These are phyloP conservation scores for Apostichopus japonicus DNA, from an alignment of 35 echinoderm and acorn worm species.

Conservation along the genomic window DNA sequence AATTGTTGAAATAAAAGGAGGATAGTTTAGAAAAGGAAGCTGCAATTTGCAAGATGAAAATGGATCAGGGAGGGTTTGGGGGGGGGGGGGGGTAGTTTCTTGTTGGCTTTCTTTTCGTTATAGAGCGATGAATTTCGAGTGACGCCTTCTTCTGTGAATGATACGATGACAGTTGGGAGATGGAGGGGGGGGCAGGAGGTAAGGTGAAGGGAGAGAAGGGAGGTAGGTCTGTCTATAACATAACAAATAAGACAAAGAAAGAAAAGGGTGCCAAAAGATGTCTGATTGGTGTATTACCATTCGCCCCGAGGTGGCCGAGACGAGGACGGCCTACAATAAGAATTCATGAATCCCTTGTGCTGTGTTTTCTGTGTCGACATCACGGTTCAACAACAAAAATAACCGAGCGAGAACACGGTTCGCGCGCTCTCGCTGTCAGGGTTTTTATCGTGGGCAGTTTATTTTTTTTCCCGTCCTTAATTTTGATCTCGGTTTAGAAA, in stretches of 20 bases:
- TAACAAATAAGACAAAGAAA: background rate
- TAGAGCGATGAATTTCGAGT: too few species aligned
- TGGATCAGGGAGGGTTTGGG: background rate
- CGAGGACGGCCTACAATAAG: background rate
- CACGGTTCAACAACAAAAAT: background rate
- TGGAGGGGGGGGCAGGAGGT: background rate
- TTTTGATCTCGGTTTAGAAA: too few species aligned
- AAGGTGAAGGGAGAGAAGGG: background rate
- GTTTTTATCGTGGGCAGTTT: too few species aligned
- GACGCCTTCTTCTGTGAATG: slow-evolving; percentile 5
- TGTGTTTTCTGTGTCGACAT: background rate
- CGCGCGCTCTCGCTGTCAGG: too few species aligned
- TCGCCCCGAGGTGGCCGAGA: background rate
- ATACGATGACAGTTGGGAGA: slow-evolving; percentile 2
- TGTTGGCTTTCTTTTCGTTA: background rate
- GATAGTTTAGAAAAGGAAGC: background rate
- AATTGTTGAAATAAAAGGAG: background rate
- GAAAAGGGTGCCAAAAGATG: background rate
- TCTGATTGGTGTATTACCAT: background rate
- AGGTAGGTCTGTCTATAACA: background rate
- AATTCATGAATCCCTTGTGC: background rate
- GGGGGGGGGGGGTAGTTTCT: too few species aligned
- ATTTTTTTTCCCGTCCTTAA: too few species aligned
- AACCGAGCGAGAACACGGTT: background rate
- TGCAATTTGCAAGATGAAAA: slow-evolving; percentile 14